phyloP scores from a whole-genome alignment of 1,140 invertebrate species.

The Drosophila mojavensis region DNA sequence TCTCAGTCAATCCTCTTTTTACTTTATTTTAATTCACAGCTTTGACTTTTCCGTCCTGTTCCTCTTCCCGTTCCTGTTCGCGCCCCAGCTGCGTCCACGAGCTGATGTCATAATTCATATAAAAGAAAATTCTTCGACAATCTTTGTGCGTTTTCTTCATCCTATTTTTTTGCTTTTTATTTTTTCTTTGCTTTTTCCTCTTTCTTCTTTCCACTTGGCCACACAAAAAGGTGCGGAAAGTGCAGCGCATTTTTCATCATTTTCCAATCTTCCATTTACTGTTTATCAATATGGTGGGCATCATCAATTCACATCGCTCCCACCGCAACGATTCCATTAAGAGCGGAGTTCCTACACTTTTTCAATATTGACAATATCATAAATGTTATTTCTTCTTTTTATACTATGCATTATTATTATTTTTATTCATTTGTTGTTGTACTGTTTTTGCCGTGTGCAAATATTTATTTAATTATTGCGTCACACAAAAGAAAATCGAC shows the following conservation, averaged over 20 bases:
- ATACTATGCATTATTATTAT: constrained; percentile 9
- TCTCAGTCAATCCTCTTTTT: constrained; percentile 38
- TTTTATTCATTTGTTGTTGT: constrained; percentile 6
- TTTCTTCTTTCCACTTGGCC: constrained; percentile 54
- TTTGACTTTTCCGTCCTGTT: constrained; percentile 4
- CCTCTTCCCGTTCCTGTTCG: not conserved
- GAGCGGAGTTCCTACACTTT: constrained; percentile 18
- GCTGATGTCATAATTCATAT: constrained; percentile 70
- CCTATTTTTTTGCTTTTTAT: constrained; percentile 14
- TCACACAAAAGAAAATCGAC: constrained; percentile 35
- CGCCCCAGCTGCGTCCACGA: not conserved
- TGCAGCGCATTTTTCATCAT: constrained; percentile 80
- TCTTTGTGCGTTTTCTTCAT: constrained; percentile 74
- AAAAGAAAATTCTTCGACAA: constrained; percentile 69
- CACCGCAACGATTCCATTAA: constrained; percentile 6
- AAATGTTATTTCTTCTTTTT: constrained; percentile 18
- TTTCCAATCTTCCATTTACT: constrained; percentile 52
- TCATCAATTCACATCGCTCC: constrained; percentile 16
- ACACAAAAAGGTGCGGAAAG: constrained; percentile 72
- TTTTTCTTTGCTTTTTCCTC: constrained; percentile 7
- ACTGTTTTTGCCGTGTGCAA: constrained; percentile 28
- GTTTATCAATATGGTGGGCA: constrained; percentile 68
- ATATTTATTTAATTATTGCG: constrained; percentile 57
- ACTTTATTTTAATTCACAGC: constrained; percentile 7
- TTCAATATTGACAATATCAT: constrained; percentile 33